These are phyloP conservation scores for Cranoglanis bouderius DNA, from an alignment of 2,113 vertebrate genomes.

Conservation along the genomic window DNA sequence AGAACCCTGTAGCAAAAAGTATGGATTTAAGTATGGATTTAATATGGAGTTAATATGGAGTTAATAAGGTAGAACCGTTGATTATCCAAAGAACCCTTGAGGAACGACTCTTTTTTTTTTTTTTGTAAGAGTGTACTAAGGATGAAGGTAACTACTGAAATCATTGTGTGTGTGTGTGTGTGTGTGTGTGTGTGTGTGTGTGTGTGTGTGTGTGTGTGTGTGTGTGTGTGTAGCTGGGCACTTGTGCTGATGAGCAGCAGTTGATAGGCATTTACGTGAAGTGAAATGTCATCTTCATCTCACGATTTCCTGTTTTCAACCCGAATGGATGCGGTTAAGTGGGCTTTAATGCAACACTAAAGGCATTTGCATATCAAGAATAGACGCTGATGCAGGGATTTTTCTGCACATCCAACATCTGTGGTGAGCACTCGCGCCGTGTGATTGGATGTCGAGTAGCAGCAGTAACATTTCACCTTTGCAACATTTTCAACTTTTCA, in stretches of 20 bases:
- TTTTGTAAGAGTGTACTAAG: not conserved
- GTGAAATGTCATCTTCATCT: slow-evolving; percentile 49
- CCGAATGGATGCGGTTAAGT: slow-evolving; percentile 63
- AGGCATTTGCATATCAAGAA: slow-evolving; percentile 66
- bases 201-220: not conserved
- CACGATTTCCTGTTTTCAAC: slow-evolving; percentile 60
- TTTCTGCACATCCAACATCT: slow-evolving; percentile 62
- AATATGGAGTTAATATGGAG: too few relatives aligned
- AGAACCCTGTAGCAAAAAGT: not conserved
- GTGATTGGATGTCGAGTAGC: not conserved
- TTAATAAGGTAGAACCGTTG: not conserved
- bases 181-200: not conserved
- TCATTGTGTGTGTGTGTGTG: slow-evolving; percentile 3
- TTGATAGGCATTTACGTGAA: slow-evolving; percentile 51
- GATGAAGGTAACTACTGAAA: not conserved
- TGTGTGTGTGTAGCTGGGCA: slow-evolving; percentile 33
- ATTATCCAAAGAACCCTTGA: not conserved
- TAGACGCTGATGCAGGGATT: slow-evolving; percentile 64
- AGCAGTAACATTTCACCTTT: not conserved
- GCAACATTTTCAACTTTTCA: not conserved
- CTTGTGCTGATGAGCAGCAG: slow-evolving; percentile 48
- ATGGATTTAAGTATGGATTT: too few relatives aligned
- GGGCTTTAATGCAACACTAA: slow-evolving; percentile 59
- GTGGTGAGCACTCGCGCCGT: slow-evolving; percentile 6
- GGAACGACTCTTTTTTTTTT: not conserved